Percentiles rank a stretch among this genome's conserved stretches.
phyloP scores from a whole-genome alignment of 2,797 vertebrate species.

The Platyrinchus mystaceus region DNA sequence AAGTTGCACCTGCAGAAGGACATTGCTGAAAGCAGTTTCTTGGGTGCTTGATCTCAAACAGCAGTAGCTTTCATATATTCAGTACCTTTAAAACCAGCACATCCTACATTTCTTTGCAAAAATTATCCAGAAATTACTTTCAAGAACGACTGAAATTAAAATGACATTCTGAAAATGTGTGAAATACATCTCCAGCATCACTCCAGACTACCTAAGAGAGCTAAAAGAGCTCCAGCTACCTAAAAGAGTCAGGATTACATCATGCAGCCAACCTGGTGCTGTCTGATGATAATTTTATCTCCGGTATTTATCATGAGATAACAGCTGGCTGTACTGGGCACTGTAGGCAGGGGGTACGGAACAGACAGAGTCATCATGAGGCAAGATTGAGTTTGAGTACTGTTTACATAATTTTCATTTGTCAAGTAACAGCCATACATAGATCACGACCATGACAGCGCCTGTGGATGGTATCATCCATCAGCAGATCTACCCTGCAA shows the following conservation, averaged over 20 bases:
- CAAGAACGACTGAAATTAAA: not conserved
- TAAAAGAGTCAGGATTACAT: slow-evolving; percentile 7
- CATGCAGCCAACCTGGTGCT: slow-evolving; percentile 3
- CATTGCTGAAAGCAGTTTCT: not conserved
- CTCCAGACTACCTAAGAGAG: not conserved
- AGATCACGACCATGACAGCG: slow-evolving; percentile 18
- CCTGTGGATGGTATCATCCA: slow-evolving; percentile 50
- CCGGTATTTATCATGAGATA: slow-evolving; percentile 12
- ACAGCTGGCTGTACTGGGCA: slow-evolving; percentile 34
- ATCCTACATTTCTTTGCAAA: not conserved
- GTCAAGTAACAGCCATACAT: slow-evolving; percentile 48
- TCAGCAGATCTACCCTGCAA: slow-evolving; percentile 29
- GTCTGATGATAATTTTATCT: slow-evolving; percentile 38
- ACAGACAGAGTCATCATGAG: slow-evolving; percentile 31
- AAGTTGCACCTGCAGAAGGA: not conserved
- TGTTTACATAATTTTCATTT: slow-evolving; percentile 62
- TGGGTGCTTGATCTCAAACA: not conserved
- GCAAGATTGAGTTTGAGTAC: slow-evolving; percentile 42
- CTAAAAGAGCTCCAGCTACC: not conserved
- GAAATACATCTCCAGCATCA: not conserved
- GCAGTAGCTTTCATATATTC: not conserved
- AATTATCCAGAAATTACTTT: not conserved
- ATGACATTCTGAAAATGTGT: not conserved
- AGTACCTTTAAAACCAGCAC: not conserved
- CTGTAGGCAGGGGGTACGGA: slow-evolving; percentile 8